Evolutionary conservation across 2,113 vertebrate genomes (phyloP), one percentile per base, ranked within the genome.

Genomic region (Nipponia nippon): DNA sequence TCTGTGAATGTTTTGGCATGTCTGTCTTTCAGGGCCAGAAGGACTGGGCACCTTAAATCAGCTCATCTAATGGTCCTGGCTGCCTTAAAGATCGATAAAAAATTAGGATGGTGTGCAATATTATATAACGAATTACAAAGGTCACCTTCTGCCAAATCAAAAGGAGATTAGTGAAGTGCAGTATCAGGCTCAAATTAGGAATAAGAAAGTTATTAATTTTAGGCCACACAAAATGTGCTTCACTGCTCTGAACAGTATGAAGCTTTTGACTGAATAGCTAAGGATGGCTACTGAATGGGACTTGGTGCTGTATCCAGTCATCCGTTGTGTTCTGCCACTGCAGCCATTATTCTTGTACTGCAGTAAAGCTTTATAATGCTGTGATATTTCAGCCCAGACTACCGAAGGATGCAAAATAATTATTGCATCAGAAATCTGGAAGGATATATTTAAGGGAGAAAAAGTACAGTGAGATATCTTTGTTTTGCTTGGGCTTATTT

Each of bases 351-450:
- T 97, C 88, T 96, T 91, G 52, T 65, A 47, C 56, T 93, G 69
- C 91, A 96, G 93, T 90, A 90, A 93, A 89, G 55, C 52, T 91
- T 96, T 91, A 73, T 83, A 85, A 79, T 65, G 61, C 53, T 71
- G 83, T n/a, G 27, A 36, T 97, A 93, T 90, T 97, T 97, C 89
- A 97, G 25, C 56, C 29, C 66, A 61, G 59, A 29, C 63, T 94
- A 77, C 83, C 94, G 69, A 83, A 93, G 58, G 78, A 78, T 76
- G 75, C 19, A 58, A 95, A 95, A 85, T 82, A 94, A 83, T 91
- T 66, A 23, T 36, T 93, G 80, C 27, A 53, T 90, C 56, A 69
- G 55, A 63, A 89, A 44, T 72, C 53, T 79, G 62, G 56, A 84
- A 87, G 21, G 59, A 36, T 38, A 36, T 61, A 26, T 38, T 61